Percentiles rank a stretch among this genome's conserved stretches.
phyloP scores from a whole-genome alignment of 1,140 invertebrate species.

The Coenobita brevimanus region DNA sequence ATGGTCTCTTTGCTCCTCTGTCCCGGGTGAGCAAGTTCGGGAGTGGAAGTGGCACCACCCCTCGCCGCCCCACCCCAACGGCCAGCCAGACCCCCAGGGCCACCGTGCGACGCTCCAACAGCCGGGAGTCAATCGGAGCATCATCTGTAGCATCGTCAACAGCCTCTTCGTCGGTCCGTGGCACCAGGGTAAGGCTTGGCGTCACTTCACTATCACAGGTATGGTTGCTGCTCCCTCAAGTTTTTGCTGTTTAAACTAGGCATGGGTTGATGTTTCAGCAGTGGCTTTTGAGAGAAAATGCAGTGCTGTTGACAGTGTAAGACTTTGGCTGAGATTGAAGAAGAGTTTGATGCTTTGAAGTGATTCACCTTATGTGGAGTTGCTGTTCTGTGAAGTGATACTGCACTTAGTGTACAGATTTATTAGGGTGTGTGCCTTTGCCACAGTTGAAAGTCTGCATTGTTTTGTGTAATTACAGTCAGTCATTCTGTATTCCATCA shows the following conservation, averaged over 20 bases:
- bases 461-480: no score
- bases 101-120: conserved; percentile 82
- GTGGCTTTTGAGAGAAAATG: conserved; percentile 40
- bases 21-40: conserved; percentile 88
- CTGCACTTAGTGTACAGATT: no score
- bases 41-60: conserved; percentile 78
- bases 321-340: neutral
- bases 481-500: no score
- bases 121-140: conserved; percentile 89
- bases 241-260: conserved; percentile 43
- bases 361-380: neutral
- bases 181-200: conserved; percentile 81
- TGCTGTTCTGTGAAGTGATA: no score
- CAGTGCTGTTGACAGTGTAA: neutral
- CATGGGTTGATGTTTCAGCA: conserved; percentile 38
- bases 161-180: conserved; percentile 81
- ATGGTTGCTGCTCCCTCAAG: conserved; percentile 50
- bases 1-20: conserved; percentile 93
- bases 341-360: neutral
- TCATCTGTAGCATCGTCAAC: conserved; percentile 78
- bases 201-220: conserved; percentile 78
- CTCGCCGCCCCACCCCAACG: conserved; percentile 76
- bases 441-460: no score
- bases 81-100: conserved; percentile 76
- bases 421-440: no score